Percentiles rank a stretch among this genome's conserved stretches.
Evolutionary conservation across 1,140 invertebrate species (phyloP).

Genomic region (Trachymyrmex septentrionalis): DNA sequence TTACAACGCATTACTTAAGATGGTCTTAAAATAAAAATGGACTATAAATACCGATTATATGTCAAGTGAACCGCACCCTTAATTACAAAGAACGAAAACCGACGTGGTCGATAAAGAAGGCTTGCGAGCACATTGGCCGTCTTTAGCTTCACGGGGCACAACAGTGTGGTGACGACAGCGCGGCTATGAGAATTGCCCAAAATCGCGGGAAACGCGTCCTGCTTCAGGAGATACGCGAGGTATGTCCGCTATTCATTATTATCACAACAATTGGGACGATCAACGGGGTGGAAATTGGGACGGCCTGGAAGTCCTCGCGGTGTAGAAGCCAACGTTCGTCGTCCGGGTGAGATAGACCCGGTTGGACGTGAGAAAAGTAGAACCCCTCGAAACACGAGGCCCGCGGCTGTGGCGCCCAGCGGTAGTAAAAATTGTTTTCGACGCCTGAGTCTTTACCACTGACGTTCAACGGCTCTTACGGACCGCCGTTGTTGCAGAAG

Average conservation of each 20-base stretch:
- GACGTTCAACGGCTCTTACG: background rate
- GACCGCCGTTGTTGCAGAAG: background rate
- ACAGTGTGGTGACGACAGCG: constrained; percentile 6
- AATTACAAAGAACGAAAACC: background rate
- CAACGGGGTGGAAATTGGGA: background rate
- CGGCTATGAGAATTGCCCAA: constrained; percentile 65
- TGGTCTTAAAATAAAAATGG: too few relatives aligned
- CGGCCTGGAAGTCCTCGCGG: background rate
- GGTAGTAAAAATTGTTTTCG: constrained; percentile 69
- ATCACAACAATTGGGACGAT: constrained; percentile 45
- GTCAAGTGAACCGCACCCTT: too few relatives aligned
- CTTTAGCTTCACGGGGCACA: background rate
- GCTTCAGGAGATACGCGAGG: constrained; percentile 47
- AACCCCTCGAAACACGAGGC: constrained; percentile 66
- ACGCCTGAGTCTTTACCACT: constrained; percentile 11
- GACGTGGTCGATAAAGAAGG: background rate
- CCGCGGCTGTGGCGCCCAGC: constrained; percentile 65
- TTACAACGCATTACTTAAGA: too few relatives aligned
- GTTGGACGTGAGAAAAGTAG: constrained; percentile 40
- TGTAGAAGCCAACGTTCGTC: background rate
- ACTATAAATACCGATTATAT: too few relatives aligned
- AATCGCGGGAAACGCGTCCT: constrained; percentile 76
- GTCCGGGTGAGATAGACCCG: background rate
- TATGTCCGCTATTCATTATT: constrained; percentile 42
- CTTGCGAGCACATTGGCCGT: background rate